Evolutionary conservation across 2,113 vertebrate species (phyloP), one percentile per base, ranked within the genome.

Genomic region (Brachyistius frenatus): DNA sequence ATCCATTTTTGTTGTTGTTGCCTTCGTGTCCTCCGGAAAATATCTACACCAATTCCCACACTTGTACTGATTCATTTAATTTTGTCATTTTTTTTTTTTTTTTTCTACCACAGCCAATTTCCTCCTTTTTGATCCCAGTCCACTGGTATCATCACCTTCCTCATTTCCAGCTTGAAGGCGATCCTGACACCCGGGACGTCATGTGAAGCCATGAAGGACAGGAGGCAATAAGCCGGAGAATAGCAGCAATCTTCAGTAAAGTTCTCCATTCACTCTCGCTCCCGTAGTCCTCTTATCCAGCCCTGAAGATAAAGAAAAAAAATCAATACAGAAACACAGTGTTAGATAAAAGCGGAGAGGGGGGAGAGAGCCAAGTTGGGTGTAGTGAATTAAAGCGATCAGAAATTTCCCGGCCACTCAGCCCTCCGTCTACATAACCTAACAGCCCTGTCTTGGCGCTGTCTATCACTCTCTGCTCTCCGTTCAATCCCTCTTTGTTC

Each of bases 361-460:
- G 93, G 80, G 80, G 23, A 93, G 94, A 91, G 92, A 93, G 95
- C 93, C 93, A 44, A 76, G 75, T 73, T 82, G 73, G 76, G 94
- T 95, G 95, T 91, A 95, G 95, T 95, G 96, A 99, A 98, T 98
- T 97, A 97, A 97, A 98, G 96, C 94, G 95, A 97, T 97, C 97
- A 97, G 96, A 97, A 97, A 96, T 96, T 96, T 96, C 96, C 95
- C 95, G 92, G 93, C 86, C 81, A 70, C 94, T 95, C 95, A 93
- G 95, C 88, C 93, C 94, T 92, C 91, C 85, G 94, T 94, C 94
- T 94, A 93, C 94, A 93, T 96, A 95, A 96, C 95, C 95, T 93
- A 96, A 95, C 94, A 96, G 95, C 89, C 94, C 95, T 96, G 95
- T 96, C 96, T 94, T 83, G 90, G 78, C 73, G 92, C 91, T 95